Base-by-base conservation (phyloP, 2,888 invertebrate species). In the Isotomurus palustris region DNA sequence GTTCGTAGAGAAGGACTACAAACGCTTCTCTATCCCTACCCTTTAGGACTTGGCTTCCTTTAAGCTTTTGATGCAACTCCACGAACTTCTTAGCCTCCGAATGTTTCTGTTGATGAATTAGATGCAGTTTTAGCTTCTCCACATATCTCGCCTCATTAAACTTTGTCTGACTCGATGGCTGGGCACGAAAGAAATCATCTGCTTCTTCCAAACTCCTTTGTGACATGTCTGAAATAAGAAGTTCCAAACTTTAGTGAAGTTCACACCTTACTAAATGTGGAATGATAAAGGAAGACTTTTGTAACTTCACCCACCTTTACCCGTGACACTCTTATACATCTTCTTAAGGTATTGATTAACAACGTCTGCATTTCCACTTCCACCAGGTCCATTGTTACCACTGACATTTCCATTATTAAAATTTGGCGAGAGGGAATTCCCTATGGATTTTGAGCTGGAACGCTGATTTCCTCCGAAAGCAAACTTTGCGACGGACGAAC, bases 21-120 rank as follows among this genome's bases (percentile, higher is more conserved):
- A 85, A 75, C 28, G 82, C 80, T 55, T 80, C 80, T 65, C 83
- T 77, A 72, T 84, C 82, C 64, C 83, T 77, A 72, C 84, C 82
- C 68, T 82, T 81, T 56, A 84, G 73, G 45, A 84, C 78, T 64
- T 76, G 76, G 70, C 75, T 75, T 21, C 73, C 70, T 62, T 76
- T 74, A 8, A 79, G 72, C 62, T 75, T 76, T 44, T 76, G 72
- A 64, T 77, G 74, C 40, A 77, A 70, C 53, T 76, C 76, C 14
- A 74, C 72, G 68, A 79, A 75, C 2, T 71, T 65, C 14, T 73
- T 73, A 4, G 76, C 76, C 69, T 76, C 76, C 56, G 72, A 73
- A 35, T 75, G 74, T 57, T 74, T 65, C 4, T 63, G 64, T 38
- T 69, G 66, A n/a, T 54, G 63, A 21, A 61, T 67, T 6, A 73